Conservation (phyloP, 2,113 vertebrate genomes). For the Bos indicus region DNA sequence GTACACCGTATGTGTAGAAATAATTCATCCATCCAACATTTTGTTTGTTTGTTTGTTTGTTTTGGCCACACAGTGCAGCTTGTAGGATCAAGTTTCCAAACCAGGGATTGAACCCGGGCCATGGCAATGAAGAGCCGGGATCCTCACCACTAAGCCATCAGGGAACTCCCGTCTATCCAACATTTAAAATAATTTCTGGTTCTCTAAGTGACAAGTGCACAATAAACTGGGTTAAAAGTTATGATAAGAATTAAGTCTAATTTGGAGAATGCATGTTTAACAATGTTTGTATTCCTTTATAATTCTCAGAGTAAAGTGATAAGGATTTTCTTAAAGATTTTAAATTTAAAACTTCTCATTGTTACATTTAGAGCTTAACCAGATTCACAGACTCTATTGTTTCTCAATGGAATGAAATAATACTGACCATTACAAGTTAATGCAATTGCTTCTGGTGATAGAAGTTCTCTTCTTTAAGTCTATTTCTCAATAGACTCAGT, state of each 20-base stretch:
- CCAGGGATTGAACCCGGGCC: neutral
- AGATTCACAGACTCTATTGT: neutral
- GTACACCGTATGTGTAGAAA: neutral
- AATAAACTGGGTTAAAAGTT: neutral
- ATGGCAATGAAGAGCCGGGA: neutral
- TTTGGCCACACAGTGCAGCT: neutral
- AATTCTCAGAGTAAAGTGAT: neutral
- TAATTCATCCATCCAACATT: neutral
- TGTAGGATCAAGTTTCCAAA: neutral
- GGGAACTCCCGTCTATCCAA: neutral
- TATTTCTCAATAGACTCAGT: neutral
- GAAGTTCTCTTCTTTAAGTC: neutral
- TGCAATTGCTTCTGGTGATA: neutral
- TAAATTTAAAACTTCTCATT: neutral
- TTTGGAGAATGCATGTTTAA: neutral
- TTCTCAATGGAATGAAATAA: neutral
- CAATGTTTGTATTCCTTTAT: neutral
- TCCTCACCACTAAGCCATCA: neutral
- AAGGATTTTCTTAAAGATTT: neutral
- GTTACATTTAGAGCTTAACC: neutral
- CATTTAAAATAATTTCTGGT: slow-evolving; percentile 19
- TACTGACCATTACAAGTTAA: neutral
- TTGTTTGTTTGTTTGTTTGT: neutral
- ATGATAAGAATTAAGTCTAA: neutral
- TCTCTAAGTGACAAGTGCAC: neutral